Base-by-base conservation (phyloP, 2,113 vertebrate genomes). In the Micronycteris hirsuta region DNA sequence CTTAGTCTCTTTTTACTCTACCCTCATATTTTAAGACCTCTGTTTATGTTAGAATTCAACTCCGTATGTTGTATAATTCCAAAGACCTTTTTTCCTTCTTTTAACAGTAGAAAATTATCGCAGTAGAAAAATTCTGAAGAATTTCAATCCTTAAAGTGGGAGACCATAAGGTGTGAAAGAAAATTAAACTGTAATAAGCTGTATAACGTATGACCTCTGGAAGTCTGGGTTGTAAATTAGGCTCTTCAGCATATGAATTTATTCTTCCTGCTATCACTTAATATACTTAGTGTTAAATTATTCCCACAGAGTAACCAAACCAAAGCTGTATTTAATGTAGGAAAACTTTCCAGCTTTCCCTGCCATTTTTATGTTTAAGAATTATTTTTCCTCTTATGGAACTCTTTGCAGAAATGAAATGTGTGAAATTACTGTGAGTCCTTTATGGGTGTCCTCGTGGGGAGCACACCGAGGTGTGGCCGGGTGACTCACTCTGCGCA, bases 401-500 rank as follows among this genome's bases (percentile, higher is more conserved):
- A 33, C n/a, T 15, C n/a, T 22, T 33, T 68, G 4, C 80, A 92
- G 31, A 15, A 4, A 63, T 94, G 54, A 20, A 41, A 45, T 41
- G 41, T 56, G 47, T 12, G 13, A 93, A 49, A 74, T 63, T 24
- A 2, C 13, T 36, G 45, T 80, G 33, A n/a, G 20, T 8, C 15
- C 33, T 61, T 49, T 81, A 47, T 73, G 65, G 10, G 80, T 7
- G 0, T 65, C 36, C 17, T 77, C 2, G n/a, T 86, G 52, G 2
- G 24, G 90, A 97, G 43, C 45, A 11, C 0, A 0, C 19, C 0
- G 81, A 94, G 95, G 89, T 70, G 94, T 78, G 65, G 52, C 54
- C 22, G 41, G 24, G 36, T 98, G 97, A 97, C 82, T 97, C 96
- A 73, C 3, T 36, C 63, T 43, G 54, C 93, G 92, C 96, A 92